Evolutionary conservation across 2,113 vertebrate species (phyloP).

Genomic region (Cettia cetti): DNA sequence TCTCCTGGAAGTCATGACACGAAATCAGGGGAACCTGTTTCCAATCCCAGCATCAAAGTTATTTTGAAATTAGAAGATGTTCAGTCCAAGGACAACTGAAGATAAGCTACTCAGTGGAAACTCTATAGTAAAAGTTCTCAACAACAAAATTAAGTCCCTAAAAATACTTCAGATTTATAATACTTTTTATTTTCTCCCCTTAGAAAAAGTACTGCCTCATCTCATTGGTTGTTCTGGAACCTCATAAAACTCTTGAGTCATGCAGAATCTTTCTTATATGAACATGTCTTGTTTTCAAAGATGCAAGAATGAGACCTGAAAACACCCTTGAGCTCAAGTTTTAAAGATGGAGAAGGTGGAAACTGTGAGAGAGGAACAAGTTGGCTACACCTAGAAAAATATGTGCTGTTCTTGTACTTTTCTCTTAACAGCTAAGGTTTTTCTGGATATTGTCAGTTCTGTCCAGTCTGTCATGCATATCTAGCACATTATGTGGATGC

Average conservation of each 20-base stretch:
- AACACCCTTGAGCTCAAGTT: neutral
- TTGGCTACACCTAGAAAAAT: neutral
- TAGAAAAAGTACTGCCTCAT: neutral
- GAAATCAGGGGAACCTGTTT: neutral
- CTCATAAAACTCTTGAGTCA: neutral
- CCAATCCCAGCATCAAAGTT: neutral
- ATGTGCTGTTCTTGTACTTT: neutral
- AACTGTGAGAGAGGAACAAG: neutral
- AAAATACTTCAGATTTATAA: neutral
- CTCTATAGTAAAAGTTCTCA: neutral
- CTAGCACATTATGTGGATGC: neutral
- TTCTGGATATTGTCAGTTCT: neutral
- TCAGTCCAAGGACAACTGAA: neutral
- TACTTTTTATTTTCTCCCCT: neutral
- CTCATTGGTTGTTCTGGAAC: neutral
- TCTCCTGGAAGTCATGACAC: neutral
- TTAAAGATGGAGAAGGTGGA: neutral
- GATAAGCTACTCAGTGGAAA: neutral
- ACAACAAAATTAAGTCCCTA: neutral
- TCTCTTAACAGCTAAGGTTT: neutral
- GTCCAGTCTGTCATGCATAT: neutral
- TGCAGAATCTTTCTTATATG: neutral
- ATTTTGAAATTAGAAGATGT: neutral
- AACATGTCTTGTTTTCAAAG: neutral
- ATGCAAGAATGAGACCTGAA: neutral